phyloP scores from a whole-genome alignment of 2,888 invertebrate species.

The Rotaria socialis region DNA sequence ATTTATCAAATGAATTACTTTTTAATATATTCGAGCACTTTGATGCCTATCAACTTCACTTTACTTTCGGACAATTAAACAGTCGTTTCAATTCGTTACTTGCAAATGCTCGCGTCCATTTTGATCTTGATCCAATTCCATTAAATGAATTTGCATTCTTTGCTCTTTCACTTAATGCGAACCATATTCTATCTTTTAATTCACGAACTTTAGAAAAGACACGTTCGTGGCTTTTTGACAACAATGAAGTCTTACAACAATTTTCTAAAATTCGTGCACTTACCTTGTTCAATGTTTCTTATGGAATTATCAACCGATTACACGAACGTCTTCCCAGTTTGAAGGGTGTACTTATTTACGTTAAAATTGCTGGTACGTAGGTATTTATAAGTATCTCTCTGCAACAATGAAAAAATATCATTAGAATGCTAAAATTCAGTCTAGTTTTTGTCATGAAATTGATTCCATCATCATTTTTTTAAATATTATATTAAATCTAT shows the following conservation, averaged over 20 bases:
- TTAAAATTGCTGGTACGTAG: background rate
- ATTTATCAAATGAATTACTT: background rate
- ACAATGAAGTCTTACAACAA: background rate
- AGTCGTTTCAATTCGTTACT: background rate
- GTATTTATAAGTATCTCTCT: background rate
- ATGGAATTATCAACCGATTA: background rate
- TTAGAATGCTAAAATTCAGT: background rate
- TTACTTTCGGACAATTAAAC: background rate
- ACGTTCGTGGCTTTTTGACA: background rate
- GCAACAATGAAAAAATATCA: background rate
- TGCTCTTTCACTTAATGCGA: background rate
- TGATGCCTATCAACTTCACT: background rate
- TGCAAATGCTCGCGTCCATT: background rate
- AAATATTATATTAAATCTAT: background rate
- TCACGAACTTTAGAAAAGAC: background rate
- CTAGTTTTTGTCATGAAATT: background rate
- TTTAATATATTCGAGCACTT: background rate
- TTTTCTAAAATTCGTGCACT: background rate
- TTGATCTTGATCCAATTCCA: background rate
- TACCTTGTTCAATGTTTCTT: background rate
- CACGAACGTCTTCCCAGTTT: background rate
- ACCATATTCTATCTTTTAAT: background rate
- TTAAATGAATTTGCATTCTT: background rate
- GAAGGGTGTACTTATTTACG: background rate
- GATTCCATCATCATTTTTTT: no score